Conservation (phyloP, 2,113 vertebrate species). For the Ictalurus furcatus region DNA sequence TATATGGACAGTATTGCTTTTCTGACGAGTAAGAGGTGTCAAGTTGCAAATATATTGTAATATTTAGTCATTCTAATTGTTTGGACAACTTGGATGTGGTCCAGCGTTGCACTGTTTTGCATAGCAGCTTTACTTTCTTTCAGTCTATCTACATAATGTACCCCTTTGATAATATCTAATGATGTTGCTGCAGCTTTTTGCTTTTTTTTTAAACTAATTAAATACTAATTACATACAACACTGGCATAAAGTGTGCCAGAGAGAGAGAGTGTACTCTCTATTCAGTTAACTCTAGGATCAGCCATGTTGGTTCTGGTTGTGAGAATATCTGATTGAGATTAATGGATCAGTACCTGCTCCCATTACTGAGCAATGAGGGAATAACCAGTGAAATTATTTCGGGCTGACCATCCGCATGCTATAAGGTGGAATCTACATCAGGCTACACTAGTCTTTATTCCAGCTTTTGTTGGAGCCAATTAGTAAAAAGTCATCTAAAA, state of each 20-base stretch:
- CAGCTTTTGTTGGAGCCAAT: background rate
- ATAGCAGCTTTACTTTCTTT: background rate
- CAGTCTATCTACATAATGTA: background rate
- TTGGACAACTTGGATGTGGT: background rate
- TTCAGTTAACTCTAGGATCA: background rate
- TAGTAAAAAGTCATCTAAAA: background rate
- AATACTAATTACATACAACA: background rate
- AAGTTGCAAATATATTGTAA: background rate
- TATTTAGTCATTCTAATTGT: background rate
- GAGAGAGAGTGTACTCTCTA: too few relatives aligned
- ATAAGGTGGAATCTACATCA: conserved; percentile 2
- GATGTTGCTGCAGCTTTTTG: conserved; percentile 5
- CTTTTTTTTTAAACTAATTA: background rate
- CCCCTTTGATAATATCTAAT: conserved; percentile 1
- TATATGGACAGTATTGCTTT: background rate
- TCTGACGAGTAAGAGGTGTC: background rate
- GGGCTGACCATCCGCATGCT: background rate
- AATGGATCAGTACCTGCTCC: conserved; percentile 9
- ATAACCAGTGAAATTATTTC: background rate
- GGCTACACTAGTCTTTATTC: background rate
- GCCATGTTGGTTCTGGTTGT: background rate
- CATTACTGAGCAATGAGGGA: background rate
- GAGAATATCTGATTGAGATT: conserved; percentile 8
- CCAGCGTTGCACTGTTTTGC: background rate
- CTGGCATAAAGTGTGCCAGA: background rate